Evolutionary conservation across 30 jellyfish, hydroid and myxozoan species (phyloP), one percentile per base, ranked within the genome.

Genomic region (Euphysa ruthae): DNA sequence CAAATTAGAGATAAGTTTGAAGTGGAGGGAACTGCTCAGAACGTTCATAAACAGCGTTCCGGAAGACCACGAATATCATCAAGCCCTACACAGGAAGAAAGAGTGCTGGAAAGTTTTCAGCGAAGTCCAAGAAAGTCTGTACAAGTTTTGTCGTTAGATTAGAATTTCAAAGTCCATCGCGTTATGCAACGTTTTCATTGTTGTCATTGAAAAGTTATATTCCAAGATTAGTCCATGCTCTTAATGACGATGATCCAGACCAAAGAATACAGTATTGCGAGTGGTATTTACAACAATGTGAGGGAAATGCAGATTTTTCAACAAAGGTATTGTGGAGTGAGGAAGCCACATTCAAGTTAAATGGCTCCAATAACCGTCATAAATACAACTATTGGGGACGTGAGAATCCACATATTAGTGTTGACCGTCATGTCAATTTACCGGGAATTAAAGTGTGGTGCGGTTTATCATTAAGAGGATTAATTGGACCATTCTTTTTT

Each of bases 401-500:
- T 38, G 52, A 38, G 52, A 38, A 38, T 38, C 52, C 14, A 38
- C 52, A 38, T 8, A n/a, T 38, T 8, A 38, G 12, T 12, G 52
- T 38, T 38, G 52, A 38, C 52, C 52, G n/a, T n/a, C 52, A 38
- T 38, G 52, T 38, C n/a, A 38, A 38, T 38, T 38, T 38, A 38
- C 52, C 52, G n/a, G n/a, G n/a, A n/a, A n/a, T n/a, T n/a, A n/a
- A n/a, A 38, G 52, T 38, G 52, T 38, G 52, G 52, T 38, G 52
- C n/a, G 52, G 52, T n/a, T 38, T 38, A 38, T 38, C 52, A 8
- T 38, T n/a, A 38, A 38, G 52, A 38, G n/a, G 52, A 38, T 38
- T 38, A 38, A 38, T 38, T 38, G 52, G 52, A 38, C 52, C 52
- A 8, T 38, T 38, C 52, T n/a, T 38, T 38, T 38, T 38, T 38